These are phyloP conservation scores for Harmothoe impar DNA, from an alignment of 2,888 invertebrate genomes.

Conservation along the genomic window DNA sequence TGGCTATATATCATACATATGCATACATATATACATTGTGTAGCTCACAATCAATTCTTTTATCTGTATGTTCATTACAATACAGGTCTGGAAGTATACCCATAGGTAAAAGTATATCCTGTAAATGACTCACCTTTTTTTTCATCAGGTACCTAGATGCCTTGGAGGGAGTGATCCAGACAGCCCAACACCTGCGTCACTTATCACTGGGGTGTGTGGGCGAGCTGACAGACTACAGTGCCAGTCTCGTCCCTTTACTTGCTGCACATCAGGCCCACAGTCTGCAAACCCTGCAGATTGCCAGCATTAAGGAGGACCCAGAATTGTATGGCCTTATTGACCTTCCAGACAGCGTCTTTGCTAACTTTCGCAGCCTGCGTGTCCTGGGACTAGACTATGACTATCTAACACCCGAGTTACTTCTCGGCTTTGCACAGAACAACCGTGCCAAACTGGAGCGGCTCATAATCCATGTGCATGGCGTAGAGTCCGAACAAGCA, in stretches of 20 bases:
- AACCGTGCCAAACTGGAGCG: constrained; percentile 78
- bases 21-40: no score
- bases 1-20: no score
- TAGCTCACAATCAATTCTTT: no score
- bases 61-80: no score
- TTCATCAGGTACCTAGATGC: constrained; percentile 79
- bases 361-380: constrained; percentile 86
- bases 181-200: constrained; percentile 84
- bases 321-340: constrained; percentile 87
- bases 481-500: constrained; percentile 87
- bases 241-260: constrained; percentile 84
- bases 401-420: constrained; percentile 79
- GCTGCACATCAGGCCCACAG: constrained; percentile 85
- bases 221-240: constrained; percentile 84
- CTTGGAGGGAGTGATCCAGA: constrained; percentile 84
- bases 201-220: constrained; percentile 86
- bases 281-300: constrained; percentile 87
- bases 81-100: no score
- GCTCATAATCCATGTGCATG: constrained; percentile 89
- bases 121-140: no score
- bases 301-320: constrained; percentile 90
- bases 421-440: constrained; percentile 75
- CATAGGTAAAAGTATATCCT: no score
- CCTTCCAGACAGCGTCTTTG: constrained; percentile 86
- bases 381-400: constrained; percentile 85